Evolutionary conservation across 1,140 invertebrate genomes (phyloP), one percentile per base, ranked within the genome.

Genomic region (Oscheius sp.): DNA sequence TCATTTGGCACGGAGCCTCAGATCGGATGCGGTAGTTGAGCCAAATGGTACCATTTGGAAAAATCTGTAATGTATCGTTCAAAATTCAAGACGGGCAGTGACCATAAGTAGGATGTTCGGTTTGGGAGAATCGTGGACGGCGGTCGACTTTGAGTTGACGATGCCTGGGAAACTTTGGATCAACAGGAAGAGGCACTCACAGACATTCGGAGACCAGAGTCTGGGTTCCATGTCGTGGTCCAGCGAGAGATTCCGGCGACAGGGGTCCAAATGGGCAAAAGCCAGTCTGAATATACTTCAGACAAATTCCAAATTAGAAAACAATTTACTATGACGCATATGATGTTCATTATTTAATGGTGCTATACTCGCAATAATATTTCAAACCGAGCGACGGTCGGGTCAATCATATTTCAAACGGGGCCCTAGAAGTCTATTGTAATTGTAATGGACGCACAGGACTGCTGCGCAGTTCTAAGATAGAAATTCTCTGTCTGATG

Each of bases 11-110:
- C 1, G 82, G 83, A 15, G 79, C 80, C 72, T 81, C 82, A 10
- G 82, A 84, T 63, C 82, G 65, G n/a, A 84, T 81, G 3, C 81
- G 70, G 62, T 83, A 84, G 69, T 83, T 84, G 7, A 83, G 73
- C 81, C 81, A 83, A 1, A 79, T 83, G 2, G 81, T 83, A 1
- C 81, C 81, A 58, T 83, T 83, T 3, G 81, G 81, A 66, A 83
- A 83, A 20, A 83, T 81, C 82, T 84, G 83, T 13, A 83, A 74
- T n/a, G n/a, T n/a, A n/a, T n/a, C n/a, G n/a, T n/a, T n/a, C n/a
- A n/a, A n/a, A n/a, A n/a, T n/a, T n/a, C n/a, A n/a, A n/a, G n/a
- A n/a, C n/a, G n/a, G n/a, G n/a, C n/a, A n/a, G n/a, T n/a, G n/a
- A n/a, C n/a, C n/a, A n/a, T n/a, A n/a, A n/a, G n/a, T 26, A 83